Evolutionary conservation across 2,888 invertebrate genomes (phyloP).

Genomic region (Hirtodrosophila histrioides): DNA sequence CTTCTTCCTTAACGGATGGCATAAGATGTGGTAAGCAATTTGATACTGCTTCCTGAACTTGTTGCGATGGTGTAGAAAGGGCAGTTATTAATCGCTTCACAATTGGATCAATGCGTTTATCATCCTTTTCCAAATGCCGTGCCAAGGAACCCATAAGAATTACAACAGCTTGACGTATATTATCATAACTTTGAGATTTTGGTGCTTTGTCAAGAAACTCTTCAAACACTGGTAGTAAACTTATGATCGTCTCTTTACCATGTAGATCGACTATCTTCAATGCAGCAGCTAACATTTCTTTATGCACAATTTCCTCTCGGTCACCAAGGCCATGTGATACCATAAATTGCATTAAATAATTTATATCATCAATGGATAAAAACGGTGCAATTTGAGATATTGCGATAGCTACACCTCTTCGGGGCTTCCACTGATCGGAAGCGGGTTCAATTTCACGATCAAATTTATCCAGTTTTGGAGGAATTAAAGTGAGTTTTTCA

Average conservation of each 20-base stretch:
- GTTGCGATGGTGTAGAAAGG: constrained; percentile 97
- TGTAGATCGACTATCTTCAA: constrained; percentile 95
- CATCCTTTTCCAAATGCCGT: constrained; percentile 96
- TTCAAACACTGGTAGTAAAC: constrained; percentile 95
- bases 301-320: constrained; percentile 91
- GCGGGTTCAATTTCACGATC: constrained; percentile 94
- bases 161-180: constrained; percentile 97
- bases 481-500: constrained; percentile 91
- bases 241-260: constrained; percentile 92
- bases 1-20: constrained; percentile 95
- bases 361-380: constrained; percentile 86
- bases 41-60: constrained; percentile 98
- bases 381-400: constrained; percentile 91
- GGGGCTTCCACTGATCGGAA: constrained; percentile 95
- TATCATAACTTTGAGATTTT: constrained; percentile 94
- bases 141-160: constrained; percentile 98
- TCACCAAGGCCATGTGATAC: constrained; percentile 95
- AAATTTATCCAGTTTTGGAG: constrained; percentile 94
- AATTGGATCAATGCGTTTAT: constrained; percentile 96
- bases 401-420: constrained; percentile 94
- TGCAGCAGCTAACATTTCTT: constrained; percentile 97
- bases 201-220: constrained; percentile 96
- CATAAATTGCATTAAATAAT: constrained; percentile 92
- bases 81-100: constrained; percentile 95
- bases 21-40: constrained; percentile 97